Evolutionary conservation across 1,140 invertebrate genomes (phyloP).

Genomic region (Rhyacophila brunnea): DNA sequence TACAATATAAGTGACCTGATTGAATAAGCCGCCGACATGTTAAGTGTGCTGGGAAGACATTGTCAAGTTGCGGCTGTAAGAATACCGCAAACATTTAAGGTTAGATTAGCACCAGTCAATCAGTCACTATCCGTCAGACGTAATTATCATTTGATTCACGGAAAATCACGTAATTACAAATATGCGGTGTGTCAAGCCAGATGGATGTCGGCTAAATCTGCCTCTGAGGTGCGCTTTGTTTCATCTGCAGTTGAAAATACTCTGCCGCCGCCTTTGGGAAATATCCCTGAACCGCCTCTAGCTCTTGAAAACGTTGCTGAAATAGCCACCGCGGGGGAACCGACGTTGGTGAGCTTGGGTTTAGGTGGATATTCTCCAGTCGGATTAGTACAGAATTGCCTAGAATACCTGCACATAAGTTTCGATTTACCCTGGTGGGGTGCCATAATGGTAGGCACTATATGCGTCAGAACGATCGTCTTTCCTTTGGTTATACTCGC

Average conservation of each 20-base stretch:
- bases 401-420: conserved; percentile 80
- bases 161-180: conserved; percentile 12
- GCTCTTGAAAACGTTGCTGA: background rate
- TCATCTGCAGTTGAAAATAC: background rate
- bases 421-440: conserved; percentile 87
- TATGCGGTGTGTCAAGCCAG: background rate
- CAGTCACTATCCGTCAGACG: background rate
- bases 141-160: conserved; percentile 12
- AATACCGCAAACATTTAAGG: conserved; percentile 14
- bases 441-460: conserved; percentile 77
- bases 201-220: background rate
- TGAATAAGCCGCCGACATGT: too few species aligned
- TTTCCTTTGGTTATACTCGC: conserved; percentile 81
- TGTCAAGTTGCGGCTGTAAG: background rate
- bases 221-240: background rate
- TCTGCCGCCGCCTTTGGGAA: background rate
- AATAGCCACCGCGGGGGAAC: conserved; percentile 52
- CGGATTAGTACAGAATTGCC: conserved; percentile 73
- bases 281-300: conserved; percentile 6
- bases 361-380: conserved; percentile 75
- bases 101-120: conserved; percentile 2
- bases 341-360: conserved; percentile 75
- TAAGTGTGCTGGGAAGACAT: too few species aligned
- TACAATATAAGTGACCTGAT: too few species aligned
- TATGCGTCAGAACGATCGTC: conserved; percentile 67